A percentile compares a stretch with the other conserved stretches of the same genome.
Conservation (phyloP, 2,888 invertebrate genomes). For the Baccha elongata region DNA sequence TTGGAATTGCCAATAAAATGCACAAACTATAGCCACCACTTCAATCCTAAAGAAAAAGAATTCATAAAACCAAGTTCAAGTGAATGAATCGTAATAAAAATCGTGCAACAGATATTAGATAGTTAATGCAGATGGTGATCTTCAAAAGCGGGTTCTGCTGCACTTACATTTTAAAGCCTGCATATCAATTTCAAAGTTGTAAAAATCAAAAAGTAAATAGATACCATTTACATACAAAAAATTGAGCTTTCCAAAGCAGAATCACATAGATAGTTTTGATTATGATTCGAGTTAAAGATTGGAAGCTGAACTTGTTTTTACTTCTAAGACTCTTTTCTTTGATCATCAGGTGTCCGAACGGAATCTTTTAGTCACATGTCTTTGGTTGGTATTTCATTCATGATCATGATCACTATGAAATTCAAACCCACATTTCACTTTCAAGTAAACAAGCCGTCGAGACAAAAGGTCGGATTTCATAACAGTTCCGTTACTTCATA, state of each 20-base stretch:
- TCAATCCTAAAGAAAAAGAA: slow-evolving; percentile 5
- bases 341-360: not conserved
- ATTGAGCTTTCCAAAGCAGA: too few species aligned
- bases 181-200: slow-evolving; percentile 5
- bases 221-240: too few species aligned
- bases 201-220: too few species aligned
- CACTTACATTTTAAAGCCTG: not conserved
- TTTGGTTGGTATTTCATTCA: not conserved
- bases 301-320: too few species aligned
- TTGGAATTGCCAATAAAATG: slow-evolving; percentile 3
- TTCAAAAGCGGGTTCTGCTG: not conserved
- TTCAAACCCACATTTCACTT: slow-evolving; percentile 3
- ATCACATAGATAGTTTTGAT: too few species aligned
- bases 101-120: not conserved
- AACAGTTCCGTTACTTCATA: not conserved
- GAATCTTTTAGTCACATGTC: not conserved
- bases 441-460: not conserved
- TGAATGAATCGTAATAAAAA: slow-evolving; percentile 13
- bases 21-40: not conserved
- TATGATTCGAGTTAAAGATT: too few species aligned
- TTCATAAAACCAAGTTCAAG: slow-evolving; percentile 14
- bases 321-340: not conserved
- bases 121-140: slow-evolving; percentile 6
- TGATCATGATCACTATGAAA: not conserved
- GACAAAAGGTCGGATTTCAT: not conserved